Evolutionary conservation across 2,797 vertebrate species (phyloP).

Genomic region (Sebastes goodei): DNA sequence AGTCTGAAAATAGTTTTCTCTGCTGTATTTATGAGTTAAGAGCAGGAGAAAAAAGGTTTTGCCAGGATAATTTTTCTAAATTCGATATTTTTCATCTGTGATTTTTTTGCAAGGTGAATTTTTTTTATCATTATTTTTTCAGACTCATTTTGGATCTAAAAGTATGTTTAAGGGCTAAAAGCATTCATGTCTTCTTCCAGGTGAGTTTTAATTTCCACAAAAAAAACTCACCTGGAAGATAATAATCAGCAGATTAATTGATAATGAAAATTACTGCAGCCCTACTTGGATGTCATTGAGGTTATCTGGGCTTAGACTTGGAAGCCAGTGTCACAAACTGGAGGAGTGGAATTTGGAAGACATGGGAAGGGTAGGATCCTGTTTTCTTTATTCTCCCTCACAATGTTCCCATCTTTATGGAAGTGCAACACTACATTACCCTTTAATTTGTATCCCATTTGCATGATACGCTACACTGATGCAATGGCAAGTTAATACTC

Average conservation of each 20-base stretch:
- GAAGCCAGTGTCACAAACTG: not conserved
- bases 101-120: too few relatives aligned
- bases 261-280: not conserved
- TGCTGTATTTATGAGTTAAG: too few relatives aligned
- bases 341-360: not conserved
- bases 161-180: not conserved
- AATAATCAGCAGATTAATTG: not conserved
- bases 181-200: not conserved
- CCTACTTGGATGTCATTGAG: fast-evolving
- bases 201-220: not conserved
- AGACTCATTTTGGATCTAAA: too few relatives aligned
- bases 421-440: not conserved
- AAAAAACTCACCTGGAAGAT: too few relatives aligned
- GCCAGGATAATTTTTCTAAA: too few relatives aligned
- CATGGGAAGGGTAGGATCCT: not conserved
- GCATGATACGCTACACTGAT: not conserved
- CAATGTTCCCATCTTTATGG: not conserved
- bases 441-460: not conserved
- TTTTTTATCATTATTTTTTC: too few relatives aligned
- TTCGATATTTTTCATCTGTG: too few relatives aligned
- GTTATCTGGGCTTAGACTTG: not conserved
- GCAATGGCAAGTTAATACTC: not conserved
- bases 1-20: too few relatives aligned
- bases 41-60: too few relatives aligned
- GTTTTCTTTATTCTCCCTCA: not conserved